Evolutionary conservation across 2,113 vertebrate species (phyloP).

Genomic region (Neogale vison): DNA sequence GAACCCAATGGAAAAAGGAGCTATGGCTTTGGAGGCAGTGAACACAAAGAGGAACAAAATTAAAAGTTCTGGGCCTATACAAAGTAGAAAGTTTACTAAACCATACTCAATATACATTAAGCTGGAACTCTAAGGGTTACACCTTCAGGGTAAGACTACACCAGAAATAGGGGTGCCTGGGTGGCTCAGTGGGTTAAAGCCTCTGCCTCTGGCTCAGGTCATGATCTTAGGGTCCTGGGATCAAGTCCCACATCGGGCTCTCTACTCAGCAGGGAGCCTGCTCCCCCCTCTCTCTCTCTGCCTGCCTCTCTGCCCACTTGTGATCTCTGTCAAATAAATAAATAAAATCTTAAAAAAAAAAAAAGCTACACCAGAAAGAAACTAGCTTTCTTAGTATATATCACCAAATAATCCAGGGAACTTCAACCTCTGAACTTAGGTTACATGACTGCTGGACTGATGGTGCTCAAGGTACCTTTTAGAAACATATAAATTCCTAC

Average conservation of each 20-base stretch:
- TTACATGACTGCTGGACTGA: background rate
- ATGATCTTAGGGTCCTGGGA: no score
- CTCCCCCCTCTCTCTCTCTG: no score
- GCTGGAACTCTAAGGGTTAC: background rate
- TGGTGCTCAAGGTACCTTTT: background rate
- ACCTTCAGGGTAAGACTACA: background rate
- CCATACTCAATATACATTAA: background rate
- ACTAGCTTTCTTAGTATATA: background rate
- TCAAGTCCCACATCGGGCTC: no score
- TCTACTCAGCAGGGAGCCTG: no score
- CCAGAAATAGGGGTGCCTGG: background rate
- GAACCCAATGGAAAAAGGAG: background rate
- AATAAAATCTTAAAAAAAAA: no score
- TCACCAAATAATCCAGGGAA: background rate
- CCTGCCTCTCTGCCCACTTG: no score
- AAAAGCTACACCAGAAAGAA: background rate
- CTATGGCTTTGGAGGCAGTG: background rate
- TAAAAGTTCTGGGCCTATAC: background rate
- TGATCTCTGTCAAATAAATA: no score
- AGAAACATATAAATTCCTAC: constrained; percentile 18
- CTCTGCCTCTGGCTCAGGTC: no score
- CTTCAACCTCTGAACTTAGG: background rate
- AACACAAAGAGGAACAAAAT: background rate
- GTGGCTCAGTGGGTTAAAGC: no score
- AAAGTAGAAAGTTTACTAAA: background rate